Percentiles rank a stretch among this genome's conserved stretches.
These are phyloP conservation scores for Hyperoodon ampullatus DNA, from an alignment of 2,113 vertebrate genomes.

Conservation along the genomic window DNA sequence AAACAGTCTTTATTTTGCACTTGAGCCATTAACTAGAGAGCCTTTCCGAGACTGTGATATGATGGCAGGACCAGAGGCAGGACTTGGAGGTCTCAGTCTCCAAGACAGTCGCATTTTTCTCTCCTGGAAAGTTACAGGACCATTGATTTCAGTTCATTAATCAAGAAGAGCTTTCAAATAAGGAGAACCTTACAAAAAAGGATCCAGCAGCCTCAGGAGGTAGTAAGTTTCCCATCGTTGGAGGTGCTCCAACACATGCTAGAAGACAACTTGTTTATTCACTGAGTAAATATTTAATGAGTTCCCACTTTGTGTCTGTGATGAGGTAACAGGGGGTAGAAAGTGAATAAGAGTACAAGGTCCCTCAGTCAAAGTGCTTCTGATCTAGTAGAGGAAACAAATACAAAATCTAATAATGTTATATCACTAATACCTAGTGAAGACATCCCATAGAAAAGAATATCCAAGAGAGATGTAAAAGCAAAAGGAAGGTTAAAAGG, in stretches of 20 bases:
- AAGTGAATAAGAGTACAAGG: background rate
- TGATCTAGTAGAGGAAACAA: background rate
- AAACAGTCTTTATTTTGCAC: background rate
- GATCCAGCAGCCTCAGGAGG: background rate
- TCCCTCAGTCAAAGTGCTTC: background rate
- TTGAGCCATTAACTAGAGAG: background rate
- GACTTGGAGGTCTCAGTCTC: background rate
- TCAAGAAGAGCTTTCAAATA: background rate
- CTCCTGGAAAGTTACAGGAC: background rate
- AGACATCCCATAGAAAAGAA: background rate
- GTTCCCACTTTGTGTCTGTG: background rate
- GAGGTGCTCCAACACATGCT: background rate
- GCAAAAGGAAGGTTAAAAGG: background rate
- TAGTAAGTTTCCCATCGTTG: background rate
- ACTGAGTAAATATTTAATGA: background rate
- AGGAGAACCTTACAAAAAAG: conserved; percentile 11
- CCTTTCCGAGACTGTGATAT: background rate
- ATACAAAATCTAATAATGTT: background rate
- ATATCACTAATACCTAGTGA: background rate
- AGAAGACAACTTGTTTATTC: background rate
- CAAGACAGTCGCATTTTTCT: background rate
- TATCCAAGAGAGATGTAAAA: background rate
- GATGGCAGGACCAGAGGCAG: background rate
- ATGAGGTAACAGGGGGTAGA: background rate
- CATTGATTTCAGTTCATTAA: conserved; percentile 29